Evolutionary conservation across 2,888 invertebrate species (phyloP).

Genomic region (Amblyjoppa fuscipennis): DNA sequence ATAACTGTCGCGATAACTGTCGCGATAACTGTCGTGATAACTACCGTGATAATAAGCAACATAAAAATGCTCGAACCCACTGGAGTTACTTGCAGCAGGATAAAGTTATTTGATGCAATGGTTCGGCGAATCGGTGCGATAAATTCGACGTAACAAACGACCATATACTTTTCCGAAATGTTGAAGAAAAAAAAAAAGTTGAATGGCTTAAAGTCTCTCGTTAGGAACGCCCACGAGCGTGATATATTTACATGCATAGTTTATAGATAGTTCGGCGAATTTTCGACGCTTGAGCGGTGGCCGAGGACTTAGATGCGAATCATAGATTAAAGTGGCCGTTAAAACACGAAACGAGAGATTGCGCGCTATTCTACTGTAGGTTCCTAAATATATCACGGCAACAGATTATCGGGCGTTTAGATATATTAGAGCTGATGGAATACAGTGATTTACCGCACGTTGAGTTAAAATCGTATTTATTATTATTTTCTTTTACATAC

Average conservation of each 20-base stretch:
- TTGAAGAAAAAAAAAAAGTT: neutral
- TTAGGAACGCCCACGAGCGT: neutral
- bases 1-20: no score
- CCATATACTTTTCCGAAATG: neutral
- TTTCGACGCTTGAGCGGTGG: neutral
- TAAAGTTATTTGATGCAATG: no score
- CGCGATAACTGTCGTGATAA: no score
- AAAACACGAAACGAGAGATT: constrained; percentile 8
- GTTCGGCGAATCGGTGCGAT: no score
- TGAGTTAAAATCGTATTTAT: neutral
- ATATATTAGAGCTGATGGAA: neutral
- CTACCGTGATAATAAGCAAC: no score
- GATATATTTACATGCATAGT: neutral
- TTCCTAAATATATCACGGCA: neutral
- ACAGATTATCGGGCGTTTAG: neutral
- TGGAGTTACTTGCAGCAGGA: no score
- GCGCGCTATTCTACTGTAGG: neutral
- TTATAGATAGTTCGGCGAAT: neutral
- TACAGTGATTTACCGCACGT: neutral
- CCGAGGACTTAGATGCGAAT: neutral
- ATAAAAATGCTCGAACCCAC: no score
- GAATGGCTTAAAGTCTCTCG: neutral
- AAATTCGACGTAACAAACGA: neutral
- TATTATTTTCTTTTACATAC: neutral
- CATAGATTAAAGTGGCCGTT: neutral